Evolutionary conservation across 2,888 invertebrate species (phyloP).

Genomic region (Mythimna albipuncta): DNA sequence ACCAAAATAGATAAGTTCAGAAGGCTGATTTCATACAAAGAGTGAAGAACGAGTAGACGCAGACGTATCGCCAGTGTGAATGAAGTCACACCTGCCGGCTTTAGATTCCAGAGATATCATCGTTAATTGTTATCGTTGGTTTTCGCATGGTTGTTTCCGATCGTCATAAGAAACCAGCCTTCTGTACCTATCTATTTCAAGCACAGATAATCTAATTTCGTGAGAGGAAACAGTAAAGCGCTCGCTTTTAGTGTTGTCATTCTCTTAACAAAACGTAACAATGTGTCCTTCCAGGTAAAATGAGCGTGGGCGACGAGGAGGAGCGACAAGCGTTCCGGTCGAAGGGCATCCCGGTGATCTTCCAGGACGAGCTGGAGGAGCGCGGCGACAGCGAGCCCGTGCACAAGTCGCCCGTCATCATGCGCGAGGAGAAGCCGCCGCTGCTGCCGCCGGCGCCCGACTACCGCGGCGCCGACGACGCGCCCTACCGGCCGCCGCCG

Average conservation of each 20-base stretch:
- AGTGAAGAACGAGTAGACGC: too few relatives aligned
- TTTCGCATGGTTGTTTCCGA: too few relatives aligned
- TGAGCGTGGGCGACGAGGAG: slow-evolving; percentile 93
- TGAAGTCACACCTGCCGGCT: not conserved
- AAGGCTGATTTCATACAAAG: not conserved
- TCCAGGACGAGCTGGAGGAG: slow-evolving; percentile 98
- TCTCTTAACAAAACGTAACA: slow-evolving; percentile 12
- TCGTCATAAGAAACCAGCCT: not conserved
- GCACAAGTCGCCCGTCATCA: slow-evolving; percentile 97
- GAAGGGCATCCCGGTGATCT: slow-evolving; percentile 98
- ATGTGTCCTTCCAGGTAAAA: slow-evolving; percentile 91
- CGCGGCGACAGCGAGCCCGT: slow-evolving; percentile 96
- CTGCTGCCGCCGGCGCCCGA: slow-evolving; percentile 94
- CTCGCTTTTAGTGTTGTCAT: slow-evolving; percentile 28
- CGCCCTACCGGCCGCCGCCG: slow-evolving; percentile 97
- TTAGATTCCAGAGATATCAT: not conserved
- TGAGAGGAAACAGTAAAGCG: slow-evolving; percentile 18
- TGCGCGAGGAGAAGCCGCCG: slow-evolving; percentile 98
- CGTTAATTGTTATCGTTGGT: too few relatives aligned
- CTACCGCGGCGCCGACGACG: slow-evolving; percentile 91
- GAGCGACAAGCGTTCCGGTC: slow-evolving; percentile 96
- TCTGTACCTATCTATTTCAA: slow-evolving; percentile 20
- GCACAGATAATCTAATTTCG: not conserved
- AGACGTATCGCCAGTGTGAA: not conserved
- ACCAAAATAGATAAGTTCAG: slow-evolving; percentile 8